Evolutionary conservation across 2,797 vertebrate species (phyloP), one percentile per base, ranked within the genome.

Genomic region (Lepus oiostolus): DNA sequence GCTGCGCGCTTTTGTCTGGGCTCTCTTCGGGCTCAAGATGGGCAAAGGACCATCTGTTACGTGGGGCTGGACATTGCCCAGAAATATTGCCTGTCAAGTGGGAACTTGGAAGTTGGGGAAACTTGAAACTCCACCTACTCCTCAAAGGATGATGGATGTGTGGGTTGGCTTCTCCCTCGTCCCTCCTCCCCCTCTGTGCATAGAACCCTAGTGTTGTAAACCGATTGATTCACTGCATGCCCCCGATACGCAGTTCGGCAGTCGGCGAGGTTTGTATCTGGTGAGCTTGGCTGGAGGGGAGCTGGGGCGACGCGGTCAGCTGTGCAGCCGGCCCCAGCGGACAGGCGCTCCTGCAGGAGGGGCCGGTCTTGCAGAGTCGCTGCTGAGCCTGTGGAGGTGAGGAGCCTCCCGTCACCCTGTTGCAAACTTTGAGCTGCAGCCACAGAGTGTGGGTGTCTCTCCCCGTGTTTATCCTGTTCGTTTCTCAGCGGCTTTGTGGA

Each of bases 51-150:
- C 97, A 96, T 97, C 94, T 96, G 97, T 96, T 96, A 65, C 35
- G 65, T 16, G 92, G 88, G 95, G 95, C 88, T 97, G 96, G 94
- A 97, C 90, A 95, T 47, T 79, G 92, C 96, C 92, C 93, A 97
- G 96, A 96, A 97, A 97, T 97, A 97, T 96, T 97, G 97, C 96
- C 97, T 97, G 97, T 97, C 97, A 97, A 97, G 85, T 96, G 97
- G 89, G 94, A 96, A 72, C 95, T 97, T 97, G 96, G 96, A 97
- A 97, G 93, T 96, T 93, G 50, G 92, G 89, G 93, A 79, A 97
- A 97, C 96, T 97, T 96, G 86, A 96, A 96, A 94, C 96, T 91
- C 97, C 96, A 82, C 97, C 96, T 63, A 32, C 96, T 95, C 88
- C 96, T 96, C 77, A 93, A 97, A 94, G 94, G 93, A 92, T 93